These are phyloP conservation scores for Fratercula arctica DNA, from an alignment of 2,797 vertebrate genomes.

Conservation along the genomic window DNA sequence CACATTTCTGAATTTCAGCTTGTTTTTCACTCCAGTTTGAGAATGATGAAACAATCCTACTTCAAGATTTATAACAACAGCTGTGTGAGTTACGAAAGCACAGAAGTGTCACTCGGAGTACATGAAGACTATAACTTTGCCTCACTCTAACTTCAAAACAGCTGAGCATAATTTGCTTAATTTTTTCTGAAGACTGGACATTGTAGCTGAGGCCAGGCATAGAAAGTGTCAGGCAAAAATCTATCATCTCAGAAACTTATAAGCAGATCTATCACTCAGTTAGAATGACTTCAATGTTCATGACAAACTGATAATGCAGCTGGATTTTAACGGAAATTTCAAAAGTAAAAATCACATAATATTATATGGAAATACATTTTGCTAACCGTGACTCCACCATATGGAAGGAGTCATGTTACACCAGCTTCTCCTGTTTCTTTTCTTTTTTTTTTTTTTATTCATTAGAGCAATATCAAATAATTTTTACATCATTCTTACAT, in stretches of 20 bases:
- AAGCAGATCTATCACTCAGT: not conserved
- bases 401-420: not conserved
- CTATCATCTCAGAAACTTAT: not conserved
- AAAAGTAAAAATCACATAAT: not conserved
- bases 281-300: not conserved
- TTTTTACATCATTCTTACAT: not conserved
- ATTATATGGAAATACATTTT: not conserved
- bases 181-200: not conserved
- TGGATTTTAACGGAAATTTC: not conserved
- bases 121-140: not conserved
- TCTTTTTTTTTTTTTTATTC: not conserved
- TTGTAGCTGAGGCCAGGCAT: not conserved
- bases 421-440: not conserved
- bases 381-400: not conserved
- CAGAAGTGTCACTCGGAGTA: not conserved
- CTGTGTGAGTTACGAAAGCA: slow-evolving; percentile 1
- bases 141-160: not conserved
- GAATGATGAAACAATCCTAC: not conserved
- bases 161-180: not conserved
- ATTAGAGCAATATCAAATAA: not conserved
- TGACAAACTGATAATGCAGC: not conserved
- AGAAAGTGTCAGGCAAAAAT: not conserved
- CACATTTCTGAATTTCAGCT: slow-evolving; percentile 1
- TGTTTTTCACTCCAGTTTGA: slow-evolving; percentile 1
- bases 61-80: slow-evolving; percentile 33